These are phyloP conservation scores for Zoanthus solanderi DNA, from an alignment of 92 coral and sea anemone genomes.

Conservation along the genomic window DNA sequence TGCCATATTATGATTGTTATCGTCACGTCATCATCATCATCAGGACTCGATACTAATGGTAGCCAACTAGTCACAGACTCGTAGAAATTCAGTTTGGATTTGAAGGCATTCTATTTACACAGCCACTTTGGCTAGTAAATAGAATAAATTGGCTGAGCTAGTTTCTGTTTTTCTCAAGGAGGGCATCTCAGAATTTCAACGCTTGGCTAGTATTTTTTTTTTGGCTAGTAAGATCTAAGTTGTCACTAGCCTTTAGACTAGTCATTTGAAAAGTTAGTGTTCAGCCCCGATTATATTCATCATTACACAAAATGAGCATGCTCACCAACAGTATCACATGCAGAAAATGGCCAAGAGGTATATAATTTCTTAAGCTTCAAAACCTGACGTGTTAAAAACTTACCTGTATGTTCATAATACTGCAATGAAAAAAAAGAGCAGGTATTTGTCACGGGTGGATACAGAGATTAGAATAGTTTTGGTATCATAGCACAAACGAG, in stretches of 20 bases:
- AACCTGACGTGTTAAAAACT: background rate
- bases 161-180: no score
- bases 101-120: no score
- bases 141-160: no score
- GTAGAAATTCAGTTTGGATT: background rate
- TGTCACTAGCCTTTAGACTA: no score
- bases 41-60: background rate
- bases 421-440: conserved; percentile 13
- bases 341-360: background rate
- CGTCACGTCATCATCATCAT: background rate
- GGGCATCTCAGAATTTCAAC: no score
- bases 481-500: no score
- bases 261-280: no score
- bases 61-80: no score
- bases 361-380: background rate
- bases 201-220: no score
- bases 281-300: no score
- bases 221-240: no score
- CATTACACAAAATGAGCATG: background rate
- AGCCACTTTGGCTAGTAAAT: no score
- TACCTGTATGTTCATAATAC: conserved; percentile 40
- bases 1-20: background rate
- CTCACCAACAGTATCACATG: background rate
- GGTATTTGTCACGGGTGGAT: background rate
- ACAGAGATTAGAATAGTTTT: background rate